A percentile compares a stretch with the other conserved stretches of the same genome.
phyloP scores from a whole-genome alignment of 2,113 vertebrate species.

The Phylloscopus trochilus region DNA sequence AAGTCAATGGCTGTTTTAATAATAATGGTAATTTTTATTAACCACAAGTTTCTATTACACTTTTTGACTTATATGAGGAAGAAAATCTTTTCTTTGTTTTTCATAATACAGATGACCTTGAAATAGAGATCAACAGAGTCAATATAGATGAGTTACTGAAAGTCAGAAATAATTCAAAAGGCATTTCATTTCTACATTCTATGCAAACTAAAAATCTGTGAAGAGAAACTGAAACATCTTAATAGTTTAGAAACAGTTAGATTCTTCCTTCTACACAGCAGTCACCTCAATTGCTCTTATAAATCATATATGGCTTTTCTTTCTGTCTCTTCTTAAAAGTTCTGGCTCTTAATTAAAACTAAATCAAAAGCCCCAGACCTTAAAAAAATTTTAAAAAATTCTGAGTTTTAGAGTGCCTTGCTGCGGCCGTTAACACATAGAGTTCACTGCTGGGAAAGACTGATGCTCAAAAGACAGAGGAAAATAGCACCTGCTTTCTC shows the following conservation, averaged over 20 bases:
- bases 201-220: not conserved
- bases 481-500: conserved; percentile 77
- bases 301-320: conserved; percentile 6
- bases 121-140: not conserved
- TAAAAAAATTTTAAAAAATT: not conserved
- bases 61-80: not conserved
- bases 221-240: not conserved
- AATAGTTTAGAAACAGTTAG: not conserved
- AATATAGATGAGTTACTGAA: not conserved
- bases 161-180: not conserved
- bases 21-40: not conserved
- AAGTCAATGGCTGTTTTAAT: not conserved
- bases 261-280: not conserved
- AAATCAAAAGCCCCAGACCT: conserved; percentile 49
- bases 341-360: conserved; percentile 58
- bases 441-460: conserved; percentile 72
- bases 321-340: conserved; percentile 43
- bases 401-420: conserved; percentile 56
- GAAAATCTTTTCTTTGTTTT: not conserved
- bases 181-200: not conserved
- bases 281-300: not conserved
- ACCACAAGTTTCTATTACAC: not conserved
- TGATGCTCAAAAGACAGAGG: conserved; percentile 71
- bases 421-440: conserved; percentile 43
- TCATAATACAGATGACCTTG: not conserved